Evolutionary conservation across 2,888 invertebrate species (phyloP).

Genomic region (Pterostichus madidus): DNA sequence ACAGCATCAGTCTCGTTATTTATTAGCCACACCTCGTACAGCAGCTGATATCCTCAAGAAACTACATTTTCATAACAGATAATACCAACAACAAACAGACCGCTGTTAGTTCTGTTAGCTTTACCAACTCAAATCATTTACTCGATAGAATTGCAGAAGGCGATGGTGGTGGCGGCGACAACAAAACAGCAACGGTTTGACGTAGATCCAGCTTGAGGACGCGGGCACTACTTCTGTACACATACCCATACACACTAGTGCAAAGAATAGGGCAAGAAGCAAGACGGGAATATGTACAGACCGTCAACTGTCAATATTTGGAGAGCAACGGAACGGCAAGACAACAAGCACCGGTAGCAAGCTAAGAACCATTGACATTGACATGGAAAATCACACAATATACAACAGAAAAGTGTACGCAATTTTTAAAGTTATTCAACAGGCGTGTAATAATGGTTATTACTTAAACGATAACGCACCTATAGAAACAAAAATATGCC

Average conservation of each 20-base stretch:
- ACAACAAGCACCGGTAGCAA: constrained; percentile 44
- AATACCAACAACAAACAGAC: constrained; percentile 76
- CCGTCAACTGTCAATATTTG: constrained; percentile 43
- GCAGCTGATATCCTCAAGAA: constrained; percentile 63
- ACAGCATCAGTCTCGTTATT: too few species aligned
- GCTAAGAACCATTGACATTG: constrained; percentile 20
- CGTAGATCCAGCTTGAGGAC: neutral
- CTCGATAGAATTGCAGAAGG: constrained; percentile 70
- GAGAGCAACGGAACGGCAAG: constrained; percentile 20
- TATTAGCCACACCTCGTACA: too few species aligned
- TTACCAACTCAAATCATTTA: constrained; percentile 78
- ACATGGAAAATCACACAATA: constrained; percentile 19
- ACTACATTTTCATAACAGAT: constrained; percentile 77
- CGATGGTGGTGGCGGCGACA: constrained; percentile 9
- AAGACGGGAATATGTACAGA: constrained; percentile 31
- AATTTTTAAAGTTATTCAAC: too few species aligned
- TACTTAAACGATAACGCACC: too few species aligned
- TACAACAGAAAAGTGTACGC: too few species aligned
- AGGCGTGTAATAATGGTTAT: too few species aligned
- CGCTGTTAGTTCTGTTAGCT: constrained; percentile 78
- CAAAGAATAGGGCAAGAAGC: constrained; percentile 16
- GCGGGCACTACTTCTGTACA: constrained; percentile 4
- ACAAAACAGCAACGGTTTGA: constrained; percentile 6
- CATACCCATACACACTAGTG: constrained; percentile 10
- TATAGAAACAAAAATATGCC: too few species aligned